Evolutionary conservation across 2,888 invertebrate genomes (phyloP).

Genomic region (Amaurobius ferox): DNA sequence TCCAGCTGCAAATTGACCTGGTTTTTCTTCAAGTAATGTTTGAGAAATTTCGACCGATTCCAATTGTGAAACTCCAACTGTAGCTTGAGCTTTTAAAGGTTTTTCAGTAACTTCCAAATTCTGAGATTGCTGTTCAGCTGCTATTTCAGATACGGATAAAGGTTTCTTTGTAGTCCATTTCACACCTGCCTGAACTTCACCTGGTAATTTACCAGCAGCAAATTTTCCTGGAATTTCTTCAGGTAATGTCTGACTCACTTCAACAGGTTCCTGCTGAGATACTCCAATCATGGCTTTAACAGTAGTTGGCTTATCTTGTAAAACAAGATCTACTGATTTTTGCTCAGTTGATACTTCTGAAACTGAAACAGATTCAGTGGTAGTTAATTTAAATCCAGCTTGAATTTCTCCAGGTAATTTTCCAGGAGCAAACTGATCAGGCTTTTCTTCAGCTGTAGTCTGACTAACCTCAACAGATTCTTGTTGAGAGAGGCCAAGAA

Average conservation of each 20-base stretch:
- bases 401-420: slow-evolving; percentile 70
- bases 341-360: slow-evolving; percentile 64
- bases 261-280: slow-evolving; percentile 56
- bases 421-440: slow-evolving; percentile 63
- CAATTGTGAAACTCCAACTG: slow-evolving; percentile 45
- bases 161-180: slow-evolving; percentile 69
- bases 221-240: slow-evolving; percentile 70
- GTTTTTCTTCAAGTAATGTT: slow-evolving; percentile 51
- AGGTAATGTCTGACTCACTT: slow-evolving; percentile 46
- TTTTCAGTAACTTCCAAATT: slow-evolving; percentile 48
- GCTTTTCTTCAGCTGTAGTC: slow-evolving; percentile 63
- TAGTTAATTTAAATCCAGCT: slow-evolving; percentile 57
- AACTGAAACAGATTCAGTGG: slow-evolving; percentile 62
- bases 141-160: slow-evolving; percentile 64
- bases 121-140: slow-evolving; percentile 38
- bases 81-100: slow-evolving; percentile 68
- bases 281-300: slow-evolving; percentile 60
- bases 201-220: slow-evolving; percentile 75
- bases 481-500: slow-evolving; percentile 43
- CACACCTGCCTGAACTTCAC: slow-evolving; percentile 76
- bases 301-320: slow-evolving; percentile 40
- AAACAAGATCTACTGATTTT: slow-evolving; percentile 34
- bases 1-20: slow-evolving; percentile 69
- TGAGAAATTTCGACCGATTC: slow-evolving; percentile 72
- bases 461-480: slow-evolving; percentile 61